phyloP scores from a whole-genome alignment of 1,140 invertebrate genomes.

The Himalopsyche phryganea region DNA sequence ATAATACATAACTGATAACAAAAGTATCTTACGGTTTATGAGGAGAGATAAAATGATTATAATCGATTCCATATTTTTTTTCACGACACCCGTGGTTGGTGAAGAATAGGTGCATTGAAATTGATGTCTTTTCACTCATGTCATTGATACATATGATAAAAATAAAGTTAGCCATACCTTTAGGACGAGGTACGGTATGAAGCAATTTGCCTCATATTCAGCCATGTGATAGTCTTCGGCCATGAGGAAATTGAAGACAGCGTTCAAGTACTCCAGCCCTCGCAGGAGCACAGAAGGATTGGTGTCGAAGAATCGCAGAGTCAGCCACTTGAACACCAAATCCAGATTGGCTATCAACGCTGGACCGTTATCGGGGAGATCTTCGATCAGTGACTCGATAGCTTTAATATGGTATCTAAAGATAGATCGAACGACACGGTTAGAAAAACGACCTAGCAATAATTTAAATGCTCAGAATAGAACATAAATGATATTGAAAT shows the following conservation, averaged over 20 bases:
- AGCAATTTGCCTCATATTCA: conserved; percentile 88
- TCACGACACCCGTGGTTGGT: too few species aligned
- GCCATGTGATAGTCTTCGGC: conserved; percentile 80
- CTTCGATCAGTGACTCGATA: conserved; percentile 84
- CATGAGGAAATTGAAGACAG: conserved; percentile 77
- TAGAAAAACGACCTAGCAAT: conserved; percentile 2
- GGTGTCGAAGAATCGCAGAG: conserved; percentile 94
- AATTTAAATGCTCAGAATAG: neutral
- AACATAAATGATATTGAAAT: conserved; percentile 8
- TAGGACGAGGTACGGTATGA: conserved; percentile 89
- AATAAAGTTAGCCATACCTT: too few species aligned
- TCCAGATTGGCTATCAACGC: conserved; percentile 89
- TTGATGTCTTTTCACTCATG: too few species aligned
- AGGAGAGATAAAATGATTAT: too few species aligned
- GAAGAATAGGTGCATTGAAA: too few species aligned
- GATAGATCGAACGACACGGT: neutral
- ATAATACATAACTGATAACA: too few species aligned
- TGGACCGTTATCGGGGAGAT: conserved; percentile 70
- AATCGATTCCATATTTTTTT: too few species aligned
- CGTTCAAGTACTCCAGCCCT: conserved; percentile 86
- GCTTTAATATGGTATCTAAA: conserved; percentile 90
- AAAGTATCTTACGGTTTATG: too few species aligned
- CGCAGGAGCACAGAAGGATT: conserved; percentile 95
- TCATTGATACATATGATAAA: too few species aligned
- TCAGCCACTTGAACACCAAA: conserved; percentile 94